Evolutionary conservation across 2,113 vertebrate genomes (phyloP).

Genomic region (Malurus elegans): DNA sequence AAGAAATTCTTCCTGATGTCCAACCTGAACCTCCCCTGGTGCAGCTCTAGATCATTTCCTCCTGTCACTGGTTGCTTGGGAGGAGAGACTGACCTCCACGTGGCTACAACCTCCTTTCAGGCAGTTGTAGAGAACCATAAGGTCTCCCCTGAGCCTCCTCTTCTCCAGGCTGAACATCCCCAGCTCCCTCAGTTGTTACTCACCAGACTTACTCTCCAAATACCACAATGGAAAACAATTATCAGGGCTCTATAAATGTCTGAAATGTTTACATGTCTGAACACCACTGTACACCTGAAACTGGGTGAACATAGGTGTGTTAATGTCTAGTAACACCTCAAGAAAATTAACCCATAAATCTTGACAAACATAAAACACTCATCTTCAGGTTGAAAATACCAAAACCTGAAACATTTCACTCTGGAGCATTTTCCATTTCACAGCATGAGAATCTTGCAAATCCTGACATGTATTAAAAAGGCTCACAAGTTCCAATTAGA

Average conservation of each 20-base stretch:
- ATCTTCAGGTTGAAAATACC: background rate
- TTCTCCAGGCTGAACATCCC: background rate
- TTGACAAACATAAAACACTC: background rate
- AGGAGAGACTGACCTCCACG: background rate
- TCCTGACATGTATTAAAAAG: background rate
- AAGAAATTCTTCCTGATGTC: background rate
- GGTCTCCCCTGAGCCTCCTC: background rate
- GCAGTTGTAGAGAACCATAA: fast-evolving
- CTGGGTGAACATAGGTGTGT: background rate
- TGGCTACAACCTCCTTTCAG: background rate
- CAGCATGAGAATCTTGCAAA: background rate
- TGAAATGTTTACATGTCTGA: background rate
- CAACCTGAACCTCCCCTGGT: background rate
- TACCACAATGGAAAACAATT: background rate
- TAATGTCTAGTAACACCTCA: background rate
- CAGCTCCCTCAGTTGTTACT: background rate
- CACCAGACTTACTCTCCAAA: background rate
- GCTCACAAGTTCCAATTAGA: background rate
- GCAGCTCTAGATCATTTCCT: too few species aligned
- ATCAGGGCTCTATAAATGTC: background rate
- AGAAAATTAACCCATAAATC: background rate
- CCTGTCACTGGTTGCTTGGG: background rate
- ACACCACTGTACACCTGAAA: background rate
- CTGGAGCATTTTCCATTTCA: background rate
- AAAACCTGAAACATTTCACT: background rate